Percentiles rank a stretch among this genome's conserved stretches.
Conservation (phyloP, 2,888 invertebrate genomes). For the Sphaerophoria taeniata region DNA sequence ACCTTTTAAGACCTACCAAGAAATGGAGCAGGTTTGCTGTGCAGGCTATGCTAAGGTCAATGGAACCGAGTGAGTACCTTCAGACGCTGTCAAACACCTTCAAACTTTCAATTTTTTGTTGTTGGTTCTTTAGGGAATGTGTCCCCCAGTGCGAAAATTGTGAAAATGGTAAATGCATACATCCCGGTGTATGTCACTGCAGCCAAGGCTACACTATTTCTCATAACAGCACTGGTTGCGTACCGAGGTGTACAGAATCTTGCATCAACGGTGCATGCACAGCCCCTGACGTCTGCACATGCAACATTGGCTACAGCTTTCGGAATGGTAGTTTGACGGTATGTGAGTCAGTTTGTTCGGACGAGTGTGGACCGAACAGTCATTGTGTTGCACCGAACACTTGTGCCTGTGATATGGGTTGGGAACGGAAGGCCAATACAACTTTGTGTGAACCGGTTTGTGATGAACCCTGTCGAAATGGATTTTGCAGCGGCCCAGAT, state of each 20-base stretch:
- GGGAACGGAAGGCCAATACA: conserved; percentile 75
- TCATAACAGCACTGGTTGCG: conserved; percentile 76
- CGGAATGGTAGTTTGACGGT: conserved; percentile 76
- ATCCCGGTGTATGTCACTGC: conserved; percentile 79
- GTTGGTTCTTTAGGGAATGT: conserved; percentile 76
- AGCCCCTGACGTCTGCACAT: conserved; percentile 79
- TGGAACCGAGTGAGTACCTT: conserved; percentile 76
- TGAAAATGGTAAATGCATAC: conserved; percentile 77
- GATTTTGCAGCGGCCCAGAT: conserved; percentile 82
- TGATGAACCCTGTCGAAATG: conserved; percentile 78
- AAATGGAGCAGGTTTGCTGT: conserved; percentile 79
- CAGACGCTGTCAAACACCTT: not conserved
- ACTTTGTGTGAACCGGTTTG: conserved; percentile 78
- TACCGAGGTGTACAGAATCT: conserved; percentile 77
- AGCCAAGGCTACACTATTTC: conserved; percentile 78
- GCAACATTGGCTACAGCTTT: conserved; percentile 76
- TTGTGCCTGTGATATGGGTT: conserved; percentile 85
- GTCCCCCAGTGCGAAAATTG: conserved; percentile 79
- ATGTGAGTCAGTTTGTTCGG: conserved; percentile 81
- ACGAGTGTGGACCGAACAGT: conserved; percentile 81
- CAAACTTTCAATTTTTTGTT: no score
- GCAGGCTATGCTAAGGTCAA: conserved; percentile 77
- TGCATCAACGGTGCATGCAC: conserved; percentile 79
- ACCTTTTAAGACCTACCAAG: conserved; percentile 76
- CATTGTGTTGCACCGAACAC: conserved; percentile 84